Conservation (phyloP, 2,888 invertebrate genomes). For the Punctoribates punctum region DNA sequence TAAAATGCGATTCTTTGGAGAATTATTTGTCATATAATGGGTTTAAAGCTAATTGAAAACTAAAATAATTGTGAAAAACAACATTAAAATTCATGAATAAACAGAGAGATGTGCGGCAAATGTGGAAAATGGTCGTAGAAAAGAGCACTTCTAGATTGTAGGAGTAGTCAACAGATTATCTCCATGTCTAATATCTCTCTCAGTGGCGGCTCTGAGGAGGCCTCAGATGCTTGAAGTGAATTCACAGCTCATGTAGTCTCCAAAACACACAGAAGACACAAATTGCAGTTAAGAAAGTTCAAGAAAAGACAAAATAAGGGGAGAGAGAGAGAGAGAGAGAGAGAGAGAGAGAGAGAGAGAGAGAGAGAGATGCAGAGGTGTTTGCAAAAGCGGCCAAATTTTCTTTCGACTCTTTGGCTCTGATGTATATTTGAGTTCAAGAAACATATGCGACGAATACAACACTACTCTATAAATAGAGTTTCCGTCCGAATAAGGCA, state of each 20-base stretch:
- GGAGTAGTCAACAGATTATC: constrained; percentile 4
- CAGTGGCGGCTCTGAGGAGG: constrained; percentile 20
- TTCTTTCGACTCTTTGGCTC: background rate
- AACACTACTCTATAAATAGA: background rate
- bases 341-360: background rate
- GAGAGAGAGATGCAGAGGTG: too few species aligned
- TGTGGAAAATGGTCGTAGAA: constrained; percentile 22
- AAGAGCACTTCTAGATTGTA: background rate
- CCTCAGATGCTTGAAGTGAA: constrained; percentile 22
- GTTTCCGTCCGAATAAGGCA: background rate
- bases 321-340: background rate
- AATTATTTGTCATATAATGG: constrained; percentile 13
- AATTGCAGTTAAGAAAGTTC: constrained; percentile 3
- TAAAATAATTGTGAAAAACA: constrained; percentile 16
- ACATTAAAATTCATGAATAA: constrained; percentile 16
- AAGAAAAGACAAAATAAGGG: constrained; percentile 3
- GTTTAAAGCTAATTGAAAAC: constrained; percentile 19
- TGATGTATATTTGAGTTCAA: constrained; percentile 8
- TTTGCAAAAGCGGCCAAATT: too few species aligned
- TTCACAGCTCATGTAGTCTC: constrained; percentile 3
- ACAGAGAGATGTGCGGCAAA: constrained; percentile 12
- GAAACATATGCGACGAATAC: constrained; percentile 12
- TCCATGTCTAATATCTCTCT: too few species aligned
- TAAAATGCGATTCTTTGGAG: background rate
- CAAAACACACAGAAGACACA: background rate